Evolutionary conservation across 2,113 vertebrate species (phyloP), one percentile per base, ranked within the genome.

Genomic region (Sander lucioperca): DNA sequence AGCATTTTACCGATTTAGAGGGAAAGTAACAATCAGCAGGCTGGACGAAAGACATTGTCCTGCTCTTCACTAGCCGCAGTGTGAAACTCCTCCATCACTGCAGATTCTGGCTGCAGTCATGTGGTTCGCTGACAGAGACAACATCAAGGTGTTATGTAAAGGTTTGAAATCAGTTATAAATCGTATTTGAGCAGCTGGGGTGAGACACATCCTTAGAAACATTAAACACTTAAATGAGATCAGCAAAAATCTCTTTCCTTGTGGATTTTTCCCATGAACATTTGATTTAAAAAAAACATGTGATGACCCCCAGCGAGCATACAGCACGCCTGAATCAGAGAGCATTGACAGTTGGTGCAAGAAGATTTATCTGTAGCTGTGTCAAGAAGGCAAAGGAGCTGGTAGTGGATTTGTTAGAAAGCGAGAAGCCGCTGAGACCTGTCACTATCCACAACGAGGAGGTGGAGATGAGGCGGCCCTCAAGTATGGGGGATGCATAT

Each of bases 331-430:
- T 3, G 1, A 56, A 62, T 30, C 36, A 57, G 36, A 7, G 16
- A 51, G 18, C 21, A 11, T 0, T 53, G 43, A 43, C 8, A 62
- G 33, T 10, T 59, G 50, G 39, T 13, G 73, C 47, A 59, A 30
- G 33, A 58, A 63, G 9, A 75, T 69, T 36, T 64, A 47, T 51
- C 19, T 53, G 43, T 27, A 61, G 16, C 43, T 65, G 71, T 54
- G 75, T 50, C 56, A 61, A 48, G 62, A 62, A 78, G 66, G 21
- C 71, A 69, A 70, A 80, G 57, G 13, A n/a, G 48, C 13, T 25
- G n/a, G 23, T 71, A 10, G 56, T 59, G 68, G 39, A 62, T 89
- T 58, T 80, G 48, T 69, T 50, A 39, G 6, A 72, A 48, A 74
- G 63, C 47, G 23, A 62, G 51, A 79, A 45, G 43, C 80, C 16